These are phyloP conservation scores for Harpalus rufipes DNA, from an alignment of 2,888 invertebrate genomes.

Conservation along the genomic window DNA sequence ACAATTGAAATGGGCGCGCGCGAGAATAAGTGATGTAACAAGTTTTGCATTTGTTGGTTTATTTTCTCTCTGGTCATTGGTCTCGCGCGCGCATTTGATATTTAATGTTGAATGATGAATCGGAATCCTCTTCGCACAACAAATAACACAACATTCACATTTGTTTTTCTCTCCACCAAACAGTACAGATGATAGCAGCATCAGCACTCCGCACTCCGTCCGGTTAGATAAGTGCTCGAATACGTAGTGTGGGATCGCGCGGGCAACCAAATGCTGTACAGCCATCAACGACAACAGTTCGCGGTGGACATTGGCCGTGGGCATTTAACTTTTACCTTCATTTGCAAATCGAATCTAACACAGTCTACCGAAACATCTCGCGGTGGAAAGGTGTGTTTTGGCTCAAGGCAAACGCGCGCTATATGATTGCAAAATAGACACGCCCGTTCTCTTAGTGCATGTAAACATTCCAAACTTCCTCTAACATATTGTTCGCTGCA, in stretches of 20 bases:
- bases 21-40: slow-evolving; percentile 56
- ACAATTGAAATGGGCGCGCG: slow-evolving; percentile 4
- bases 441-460: slow-evolving; percentile 41
- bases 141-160: slow-evolving; percentile 32
- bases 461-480: background rate
- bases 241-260: slow-evolving; percentile 38
- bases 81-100: slow-evolving; percentile 47
- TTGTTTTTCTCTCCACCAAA: slow-evolving; percentile 15
- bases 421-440: slow-evolving; percentile 13
- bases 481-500: slow-evolving; percentile 13
- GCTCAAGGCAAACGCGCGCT: slow-evolving; percentile 66
- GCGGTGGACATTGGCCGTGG: slow-evolving; percentile 69
- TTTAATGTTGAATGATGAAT: slow-evolving; percentile 34
- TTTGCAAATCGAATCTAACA: slow-evolving; percentile 66
- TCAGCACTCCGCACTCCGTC: slow-evolving; percentile 13
- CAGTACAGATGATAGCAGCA: slow-evolving; percentile 23
- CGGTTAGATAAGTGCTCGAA: slow-evolving; percentile 60
- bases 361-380: slow-evolving; percentile 63
- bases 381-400: slow-evolving; percentile 59
- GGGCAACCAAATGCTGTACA: slow-evolving; percentile 61
- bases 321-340: slow-evolving; percentile 74
- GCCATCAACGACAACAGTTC: slow-evolving; percentile 55
- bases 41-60: slow-evolving; percentile 54
- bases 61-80: slow-evolving; percentile 65
- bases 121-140: slow-evolving; percentile 29